Evolutionary conservation across 2,888 invertebrate genomes (phyloP).

Genomic region (Dryadula phaetusa): DNA sequence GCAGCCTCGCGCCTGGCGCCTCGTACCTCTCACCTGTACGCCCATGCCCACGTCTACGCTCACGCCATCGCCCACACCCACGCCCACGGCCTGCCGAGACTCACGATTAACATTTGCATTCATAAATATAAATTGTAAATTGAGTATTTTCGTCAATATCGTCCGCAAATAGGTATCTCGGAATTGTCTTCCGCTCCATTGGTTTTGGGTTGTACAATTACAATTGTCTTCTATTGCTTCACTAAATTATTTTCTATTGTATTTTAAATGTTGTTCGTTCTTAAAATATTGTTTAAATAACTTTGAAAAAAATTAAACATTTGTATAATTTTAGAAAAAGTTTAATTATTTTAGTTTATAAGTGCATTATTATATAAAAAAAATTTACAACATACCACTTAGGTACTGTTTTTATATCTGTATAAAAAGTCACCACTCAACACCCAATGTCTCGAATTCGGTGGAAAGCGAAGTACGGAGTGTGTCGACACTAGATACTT

Average conservation of each 20-base stretch:
- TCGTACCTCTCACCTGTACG: neutral
- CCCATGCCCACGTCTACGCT: neutral
- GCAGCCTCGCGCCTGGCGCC: neutral
- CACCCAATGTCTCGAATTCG: too few relatives aligned
- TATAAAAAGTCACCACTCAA: too few relatives aligned
- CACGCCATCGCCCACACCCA: neutral
- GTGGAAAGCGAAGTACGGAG: too few relatives aligned
- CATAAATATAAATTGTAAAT: conserved; percentile 14
- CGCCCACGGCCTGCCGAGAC: neutral
- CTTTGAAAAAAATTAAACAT: too few relatives aligned
- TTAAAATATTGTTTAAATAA: neutral
- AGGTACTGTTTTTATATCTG: too few relatives aligned
- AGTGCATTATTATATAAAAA: too few relatives aligned
- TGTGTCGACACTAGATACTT: too few relatives aligned
- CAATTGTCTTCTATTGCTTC: neutral
- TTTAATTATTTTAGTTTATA: too few relatives aligned
- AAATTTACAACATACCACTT: too few relatives aligned
- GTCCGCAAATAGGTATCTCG: neutral
- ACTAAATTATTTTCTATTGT: neutral
- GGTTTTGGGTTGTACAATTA: neutral
- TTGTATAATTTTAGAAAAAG: too few relatives aligned
- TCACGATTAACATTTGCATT: neutral
- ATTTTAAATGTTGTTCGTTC: neutral
- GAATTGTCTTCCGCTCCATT: conserved; percentile 12
- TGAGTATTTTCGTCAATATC: neutral